Evolutionary conservation across 2,888 invertebrate genomes (phyloP).

Genomic region (Orthonevra nobilis): DNA sequence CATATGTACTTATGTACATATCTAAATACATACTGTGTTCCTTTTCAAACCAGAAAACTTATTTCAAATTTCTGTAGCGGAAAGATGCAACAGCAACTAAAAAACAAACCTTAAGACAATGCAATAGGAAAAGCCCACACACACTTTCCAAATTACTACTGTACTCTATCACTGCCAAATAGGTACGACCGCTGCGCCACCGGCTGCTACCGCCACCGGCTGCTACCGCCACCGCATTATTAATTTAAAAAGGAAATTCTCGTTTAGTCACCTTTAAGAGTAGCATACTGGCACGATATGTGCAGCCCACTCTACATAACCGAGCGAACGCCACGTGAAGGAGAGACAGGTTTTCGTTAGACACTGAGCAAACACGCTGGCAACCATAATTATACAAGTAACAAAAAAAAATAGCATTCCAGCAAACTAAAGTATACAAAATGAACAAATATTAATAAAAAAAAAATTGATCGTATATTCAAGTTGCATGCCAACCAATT

Average conservation of each 20-base stretch:
- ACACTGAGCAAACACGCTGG: slow-evolving; percentile 15
- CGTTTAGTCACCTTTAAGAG: slow-evolving; percentile 78
- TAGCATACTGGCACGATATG: slow-evolving; percentile 68
- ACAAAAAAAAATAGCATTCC: slow-evolving; percentile 26
- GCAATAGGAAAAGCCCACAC: too few species aligned
- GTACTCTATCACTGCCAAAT: slow-evolving; percentile 43
- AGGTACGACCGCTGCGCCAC: too few species aligned
- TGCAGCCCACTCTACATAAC: slow-evolving; percentile 36
- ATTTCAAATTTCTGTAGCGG: too few species aligned
- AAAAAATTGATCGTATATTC: slow-evolving; percentile 60
- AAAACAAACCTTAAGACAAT: too few species aligned
- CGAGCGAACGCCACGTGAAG: slow-evolving; percentile 12
- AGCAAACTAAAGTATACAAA: slow-evolving; percentile 32
- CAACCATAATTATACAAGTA: slow-evolving; percentile 23
- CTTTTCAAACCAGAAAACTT: too few species aligned
- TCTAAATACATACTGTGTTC: too few species aligned
- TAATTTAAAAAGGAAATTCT: slow-evolving; percentile 79
- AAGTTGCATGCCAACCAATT: slow-evolving; percentile 65
- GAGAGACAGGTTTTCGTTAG: neutral
- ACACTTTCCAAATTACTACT: too few species aligned
- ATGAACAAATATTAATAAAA: too few species aligned
- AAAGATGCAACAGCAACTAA: too few species aligned
- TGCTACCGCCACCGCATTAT: slow-evolving; percentile 73
- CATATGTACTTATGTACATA: too few species aligned
- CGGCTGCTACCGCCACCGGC: slow-evolving; percentile 16